Evolutionary conservation across 1,140 invertebrate species (phyloP), one percentile per base, ranked within the genome.

Genomic region (Drosophila auraria): DNA sequence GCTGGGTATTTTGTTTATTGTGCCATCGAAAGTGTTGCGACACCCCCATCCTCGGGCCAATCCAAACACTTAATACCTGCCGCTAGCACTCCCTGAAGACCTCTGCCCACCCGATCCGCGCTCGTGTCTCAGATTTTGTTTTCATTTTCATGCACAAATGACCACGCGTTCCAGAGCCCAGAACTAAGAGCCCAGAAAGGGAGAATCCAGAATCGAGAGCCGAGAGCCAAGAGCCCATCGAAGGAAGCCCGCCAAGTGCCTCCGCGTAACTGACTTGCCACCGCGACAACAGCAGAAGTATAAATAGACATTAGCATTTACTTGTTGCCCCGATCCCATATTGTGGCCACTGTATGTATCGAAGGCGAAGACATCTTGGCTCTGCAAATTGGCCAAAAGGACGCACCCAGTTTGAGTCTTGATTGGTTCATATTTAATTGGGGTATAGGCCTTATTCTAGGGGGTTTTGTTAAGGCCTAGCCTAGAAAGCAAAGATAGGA

Each of bases 91-190:
- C 64, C 50, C 63, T 23, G 4, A 30, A 50, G 33, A 51, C 61
- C 45, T 38, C 45, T 7, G 14, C 5, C 30, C 62, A 40, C 44
- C 14, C 25, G 40, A 66, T 59, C 33, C 23, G 17, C 12, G 47
- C 64, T 62, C 75, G 51, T 61, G 62, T 78, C 78, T 70, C 75
- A 62, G 72, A 78, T 78, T 78, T 78, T 78, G 75, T 78, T 78
- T 78, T 78, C 74, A 70, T 71, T 79, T 79, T 79, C 76, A 79
- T 79, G 77, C 77, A 50, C 49, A 79, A 79, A 79, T 79, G 77
- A 45, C 76, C 77, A 65, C 47, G 68, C 54, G 68, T 44, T 42
- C 69, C 49, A 38, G 23, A 40, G 7, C 33, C 15, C 14, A 25
- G 36, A 33, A 3, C 25, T 23, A 9, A 25, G 36, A 33, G 2